These are phyloP conservation scores for Bibio marci DNA, from an alignment of 2,888 invertebrate genomes.

Conservation along the genomic window DNA sequence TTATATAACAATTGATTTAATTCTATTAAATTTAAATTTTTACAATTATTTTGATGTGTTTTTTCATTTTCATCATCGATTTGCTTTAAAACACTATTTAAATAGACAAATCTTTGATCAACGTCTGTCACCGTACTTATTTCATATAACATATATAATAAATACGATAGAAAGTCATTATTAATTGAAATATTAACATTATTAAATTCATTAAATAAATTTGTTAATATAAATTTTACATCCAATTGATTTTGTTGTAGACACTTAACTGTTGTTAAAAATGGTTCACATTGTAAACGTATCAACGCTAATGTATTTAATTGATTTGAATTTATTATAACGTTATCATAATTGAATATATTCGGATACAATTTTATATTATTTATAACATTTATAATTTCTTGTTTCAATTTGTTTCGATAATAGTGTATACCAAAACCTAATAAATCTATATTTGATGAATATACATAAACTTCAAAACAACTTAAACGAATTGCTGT, in stretches of 20 bases:
- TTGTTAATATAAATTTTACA: conserved; percentile 12
- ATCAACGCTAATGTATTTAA: conserved; percentile 18
- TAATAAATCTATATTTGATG: conserved; percentile 23
- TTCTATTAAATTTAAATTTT: conserved; percentile 2
- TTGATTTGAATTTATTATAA: conserved; percentile 18
- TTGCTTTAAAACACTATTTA: conserved; percentile 13
- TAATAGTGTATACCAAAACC: conserved; percentile 26
- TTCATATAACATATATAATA: conserved; percentile 30
- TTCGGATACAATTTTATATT: not conserved
- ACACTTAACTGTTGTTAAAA: conserved; percentile 14
- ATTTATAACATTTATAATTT: conserved; percentile 16
- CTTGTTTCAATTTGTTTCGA: conserved; percentile 22
- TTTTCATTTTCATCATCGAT: too few relatives aligned
- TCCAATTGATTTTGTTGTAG: not conserved
- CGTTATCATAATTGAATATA: conserved; percentile 15
- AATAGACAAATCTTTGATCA: conserved; percentile 20
- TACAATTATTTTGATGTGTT: too few relatives aligned
- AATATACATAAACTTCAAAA: conserved; percentile 27
- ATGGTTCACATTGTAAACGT: conserved; percentile 20
- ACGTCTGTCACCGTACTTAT: conserved; percentile 24
- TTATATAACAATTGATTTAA: conserved; percentile 8
- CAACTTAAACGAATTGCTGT: conserved; percentile 24
- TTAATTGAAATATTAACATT: conserved; percentile 10
- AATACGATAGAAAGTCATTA: conserved; percentile 14
- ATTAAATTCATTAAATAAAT: conserved; percentile 13